Percentiles rank a stretch among this genome's conserved stretches.
Evolutionary conservation across 2,888 invertebrate species (phyloP).

Genomic region (Heliconius sara): DNA sequence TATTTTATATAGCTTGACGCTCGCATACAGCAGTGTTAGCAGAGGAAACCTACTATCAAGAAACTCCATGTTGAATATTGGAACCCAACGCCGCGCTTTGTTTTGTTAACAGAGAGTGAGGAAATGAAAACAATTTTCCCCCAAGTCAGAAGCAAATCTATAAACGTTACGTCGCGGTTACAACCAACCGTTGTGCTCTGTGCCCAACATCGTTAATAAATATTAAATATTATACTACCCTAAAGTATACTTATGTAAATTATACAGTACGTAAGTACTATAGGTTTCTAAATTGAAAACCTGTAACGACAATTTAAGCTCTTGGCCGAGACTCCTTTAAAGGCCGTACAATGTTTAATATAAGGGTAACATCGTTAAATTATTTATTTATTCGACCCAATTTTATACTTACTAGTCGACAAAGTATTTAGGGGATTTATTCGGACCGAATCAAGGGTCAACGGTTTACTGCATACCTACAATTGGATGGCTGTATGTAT

Average conservation of each 20-base stretch:
- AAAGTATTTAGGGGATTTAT: conserved; percentile 79
- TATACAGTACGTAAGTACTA: conserved; percentile 8
- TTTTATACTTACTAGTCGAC: conserved; percentile 76
- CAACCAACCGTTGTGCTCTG: no score
- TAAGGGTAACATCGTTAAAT: conserved; percentile 66
- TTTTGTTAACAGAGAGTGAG: no score
- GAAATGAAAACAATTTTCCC: no score
- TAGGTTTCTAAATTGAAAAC: conserved; percentile 26
- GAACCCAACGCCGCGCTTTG: no score
- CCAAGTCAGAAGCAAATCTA: no score
- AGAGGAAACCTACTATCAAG: no score
- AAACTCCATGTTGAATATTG: no score
- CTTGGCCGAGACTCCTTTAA: conserved; percentile 26
- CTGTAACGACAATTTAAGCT: conserved; percentile 33
- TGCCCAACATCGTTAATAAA: background rate
- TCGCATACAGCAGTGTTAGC: no score
- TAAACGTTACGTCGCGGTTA: no score
- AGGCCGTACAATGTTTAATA: conserved; percentile 32
- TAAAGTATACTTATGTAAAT: conserved; percentile 4
- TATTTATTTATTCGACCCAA: conserved; percentile 81
- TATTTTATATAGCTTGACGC: no score
- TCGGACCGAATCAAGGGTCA: conserved; percentile 79
- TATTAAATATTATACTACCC: background rate
- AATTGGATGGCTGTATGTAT: conserved; percentile 57
- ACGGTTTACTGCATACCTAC: conserved; percentile 75